phyloP scores from a whole-genome alignment of 2,113 vertebrate species.

The Actenoides hombroni region DNA sequence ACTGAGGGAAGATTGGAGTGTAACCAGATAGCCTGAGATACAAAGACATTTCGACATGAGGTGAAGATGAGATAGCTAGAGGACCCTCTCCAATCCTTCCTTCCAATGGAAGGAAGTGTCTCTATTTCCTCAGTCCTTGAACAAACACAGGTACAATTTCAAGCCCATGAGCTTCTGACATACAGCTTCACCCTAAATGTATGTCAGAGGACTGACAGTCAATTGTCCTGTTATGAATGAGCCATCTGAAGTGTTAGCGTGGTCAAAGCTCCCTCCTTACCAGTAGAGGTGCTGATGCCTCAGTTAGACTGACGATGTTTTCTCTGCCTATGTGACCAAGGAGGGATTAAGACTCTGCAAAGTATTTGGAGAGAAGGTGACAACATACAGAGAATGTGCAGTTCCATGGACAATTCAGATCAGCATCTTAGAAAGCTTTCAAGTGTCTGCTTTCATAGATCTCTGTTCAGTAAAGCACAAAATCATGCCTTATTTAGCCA shows the following conservation, averaged over 20 bases:
- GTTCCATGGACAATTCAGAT: background rate
- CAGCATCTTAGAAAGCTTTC: background rate
- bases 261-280: background rate
- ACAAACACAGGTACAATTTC: background rate
- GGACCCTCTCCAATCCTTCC: background rate
- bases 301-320: background rate
- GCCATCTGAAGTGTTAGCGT: background rate
- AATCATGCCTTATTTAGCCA: background rate
- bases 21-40: background rate
- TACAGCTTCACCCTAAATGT: background rate
- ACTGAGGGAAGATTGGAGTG: background rate
- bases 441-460: background rate
- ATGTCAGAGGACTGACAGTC: background rate
- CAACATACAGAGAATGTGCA: background rate
- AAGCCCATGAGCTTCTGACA: background rate
- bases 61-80: background rate
- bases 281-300: background rate
- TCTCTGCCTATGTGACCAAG: background rate
- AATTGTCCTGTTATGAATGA: background rate
- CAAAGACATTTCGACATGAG: background rate
- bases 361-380: background rate
- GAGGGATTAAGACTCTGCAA: background rate
- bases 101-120: background rate
- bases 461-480: background rate
- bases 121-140: background rate